phyloP scores from a whole-genome alignment of 2,797 vertebrate genomes.

The Loris lydekkerianus region DNA sequence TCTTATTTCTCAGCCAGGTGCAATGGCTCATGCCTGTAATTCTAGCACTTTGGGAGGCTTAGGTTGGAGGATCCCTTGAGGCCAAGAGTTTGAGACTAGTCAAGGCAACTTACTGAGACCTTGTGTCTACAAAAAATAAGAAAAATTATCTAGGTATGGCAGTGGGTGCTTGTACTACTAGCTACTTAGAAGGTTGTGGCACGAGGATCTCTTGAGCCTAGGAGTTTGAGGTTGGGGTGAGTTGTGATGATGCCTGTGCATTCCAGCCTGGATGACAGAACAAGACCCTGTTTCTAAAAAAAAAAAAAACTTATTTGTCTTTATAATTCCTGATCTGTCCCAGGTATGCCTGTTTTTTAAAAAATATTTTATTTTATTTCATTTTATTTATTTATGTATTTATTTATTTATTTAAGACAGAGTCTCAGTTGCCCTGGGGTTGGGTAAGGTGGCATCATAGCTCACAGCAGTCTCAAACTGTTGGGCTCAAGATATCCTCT shows the following conservation, averaged over 20 bases:
- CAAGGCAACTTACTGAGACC: background rate
- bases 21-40: background rate
- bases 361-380: too few relatives aligned
- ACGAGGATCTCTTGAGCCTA: background rate
- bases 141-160: background rate
- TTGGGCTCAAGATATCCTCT: too few relatives aligned
- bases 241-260: background rate
- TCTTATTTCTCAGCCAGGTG: background rate
- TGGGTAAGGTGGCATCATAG: too few relatives aligned
- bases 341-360: background rate
- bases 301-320: background rate
- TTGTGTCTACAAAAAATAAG: background rate
- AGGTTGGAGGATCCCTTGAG: background rate
- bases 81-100: background rate
- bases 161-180: background rate
- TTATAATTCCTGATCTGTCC: background rate
- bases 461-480: too few relatives aligned
- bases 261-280: background rate
- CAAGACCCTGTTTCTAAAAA: background rate
- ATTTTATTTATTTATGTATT: too few relatives aligned
- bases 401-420: too few relatives aligned
- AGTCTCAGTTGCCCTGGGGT: too few relatives aligned
- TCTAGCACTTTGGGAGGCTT: background rate
- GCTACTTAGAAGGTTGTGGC: background rate
- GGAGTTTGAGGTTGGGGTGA: background rate